Evolutionary conservation across 1,140 invertebrate species (phyloP), one percentile per base, ranked within the genome.

Genomic region (Lasioglossum albipes): DNA sequence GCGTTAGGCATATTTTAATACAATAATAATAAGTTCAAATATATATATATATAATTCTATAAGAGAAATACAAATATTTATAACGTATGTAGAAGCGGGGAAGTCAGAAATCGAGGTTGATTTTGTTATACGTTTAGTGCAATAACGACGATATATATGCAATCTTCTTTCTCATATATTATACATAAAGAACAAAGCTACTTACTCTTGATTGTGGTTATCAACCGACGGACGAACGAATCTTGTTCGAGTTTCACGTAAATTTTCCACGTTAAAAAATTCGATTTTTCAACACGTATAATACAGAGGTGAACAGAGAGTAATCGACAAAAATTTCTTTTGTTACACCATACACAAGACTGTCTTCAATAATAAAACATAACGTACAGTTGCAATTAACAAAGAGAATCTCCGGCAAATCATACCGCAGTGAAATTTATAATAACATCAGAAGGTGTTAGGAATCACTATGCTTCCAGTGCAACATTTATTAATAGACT

Each of bases 1-100:
- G 77, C 80, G 61, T 82, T 69, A 54, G 54, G 77, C 79, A 79
- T 83, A 83, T 85, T 86, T 80, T 82, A 83, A 81, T 73, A 54
- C 16, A 0, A 20, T 79, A 81, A 81, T 81, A 67, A 78, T 65
- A 65, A 75, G 72, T 2, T 84, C 59, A 27, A 79, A 82, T 74
- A 78, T 78, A 80, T 74, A 78, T 78, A 80, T 81, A 78, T 70
- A 31, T 16, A 68, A 27, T 20, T 18, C 2, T 16, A 54, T 64
- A 31, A 75, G 73, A 54, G 27, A 49, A 71, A 36, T 16, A 49
- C 13, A 36, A 59, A 75, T 76, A 82, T 80, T 86, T 81, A 59
- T 49, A 83, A 83, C 68, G 72, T 77, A 65, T 72, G 31, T 77
- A 76, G 22, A n/a, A 74, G n/a, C 13, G 57, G 76, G 41, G 7